A percentile compares a stretch with the other conserved stretches of the same genome.
phyloP scores from a whole-genome alignment of 2,797 vertebrate species.

The Ciconia nigra region DNA sequence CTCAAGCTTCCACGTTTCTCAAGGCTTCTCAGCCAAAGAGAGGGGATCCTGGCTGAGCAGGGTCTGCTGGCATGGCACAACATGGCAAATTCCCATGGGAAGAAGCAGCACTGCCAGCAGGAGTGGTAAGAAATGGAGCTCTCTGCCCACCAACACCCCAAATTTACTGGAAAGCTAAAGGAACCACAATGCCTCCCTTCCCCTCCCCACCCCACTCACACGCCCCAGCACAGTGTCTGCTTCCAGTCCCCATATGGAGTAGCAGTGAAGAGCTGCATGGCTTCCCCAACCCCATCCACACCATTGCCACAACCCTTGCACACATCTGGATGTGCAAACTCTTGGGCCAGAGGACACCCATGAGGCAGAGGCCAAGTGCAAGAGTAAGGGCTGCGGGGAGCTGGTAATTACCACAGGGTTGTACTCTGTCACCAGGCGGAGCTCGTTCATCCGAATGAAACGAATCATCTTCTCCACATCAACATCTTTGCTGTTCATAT shows the following conservation, averaged over 20 bases:
- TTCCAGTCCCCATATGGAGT: accelerated
- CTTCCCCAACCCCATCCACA: background rate
- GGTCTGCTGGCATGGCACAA: background rate
- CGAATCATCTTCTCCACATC: constrained; percentile 79
- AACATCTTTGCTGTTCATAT: constrained; percentile 66
- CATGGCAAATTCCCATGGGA: background rate
- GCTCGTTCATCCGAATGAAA: constrained; percentile 83
- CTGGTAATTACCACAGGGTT: constrained; percentile 79
- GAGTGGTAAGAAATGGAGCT: background rate
- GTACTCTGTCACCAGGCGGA: constrained; percentile 90
- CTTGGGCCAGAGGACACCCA: background rate
- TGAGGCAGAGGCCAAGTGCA: background rate
- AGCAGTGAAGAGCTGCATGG: background rate
- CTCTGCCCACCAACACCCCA: background rate
- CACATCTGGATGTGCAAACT: background rate
- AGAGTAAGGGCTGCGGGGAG: background rate
- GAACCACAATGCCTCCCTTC: accelerated
- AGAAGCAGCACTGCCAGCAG: background rate
- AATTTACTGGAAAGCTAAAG: background rate
- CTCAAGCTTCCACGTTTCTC: background rate
- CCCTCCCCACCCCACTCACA: background rate
- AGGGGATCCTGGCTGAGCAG: background rate
- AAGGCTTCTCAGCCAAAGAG: background rate
- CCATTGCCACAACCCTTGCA: accelerated
- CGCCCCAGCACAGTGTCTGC: background rate